Evolutionary conservation across 2,888 invertebrate species (phyloP).

Genomic region (Suillia variegata): DNA sequence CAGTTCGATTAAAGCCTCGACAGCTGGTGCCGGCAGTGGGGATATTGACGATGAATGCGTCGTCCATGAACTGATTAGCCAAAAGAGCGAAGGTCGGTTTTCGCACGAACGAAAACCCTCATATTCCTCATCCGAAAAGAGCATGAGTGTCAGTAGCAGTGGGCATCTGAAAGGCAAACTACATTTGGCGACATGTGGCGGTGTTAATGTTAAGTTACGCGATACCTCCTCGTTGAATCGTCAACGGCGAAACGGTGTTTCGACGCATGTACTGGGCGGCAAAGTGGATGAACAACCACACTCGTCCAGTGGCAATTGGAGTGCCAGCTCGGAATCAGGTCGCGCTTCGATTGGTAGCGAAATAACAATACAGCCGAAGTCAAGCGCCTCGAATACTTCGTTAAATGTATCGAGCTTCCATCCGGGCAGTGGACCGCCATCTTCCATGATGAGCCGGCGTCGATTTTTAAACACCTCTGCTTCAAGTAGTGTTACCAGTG

Average conservation of each 20-base stretch:
- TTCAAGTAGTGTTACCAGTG: constrained; percentile 83
- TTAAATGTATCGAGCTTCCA: constrained; percentile 66
- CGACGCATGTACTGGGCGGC: constrained; percentile 59
- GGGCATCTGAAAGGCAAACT: constrained; percentile 48
- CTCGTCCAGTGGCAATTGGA: constrained; percentile 94
- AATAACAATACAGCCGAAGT: constrained; percentile 73
- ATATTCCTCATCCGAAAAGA: constrained; percentile 78
- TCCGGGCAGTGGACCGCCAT: constrained; percentile 66
- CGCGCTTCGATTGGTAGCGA: constrained; percentile 85
- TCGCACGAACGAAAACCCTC: constrained; percentile 80
- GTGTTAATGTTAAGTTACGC: constrained; percentile 76
- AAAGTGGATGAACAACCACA: constrained; percentile 81
- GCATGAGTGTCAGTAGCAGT: constrained; percentile 65
- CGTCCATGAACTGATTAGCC: constrained; percentile 69
- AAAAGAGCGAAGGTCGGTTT: constrained; percentile 67
- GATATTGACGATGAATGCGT: constrained; percentile 67
- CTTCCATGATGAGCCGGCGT: constrained; percentile 72
- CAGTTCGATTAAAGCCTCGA: constrained; percentile 1
- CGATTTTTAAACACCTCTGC: constrained; percentile 76
- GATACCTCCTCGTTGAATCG: constrained; percentile 75
- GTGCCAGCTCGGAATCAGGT: constrained; percentile 88
- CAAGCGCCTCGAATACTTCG: constrained; percentile 74
- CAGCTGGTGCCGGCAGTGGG: constrained; percentile 49
- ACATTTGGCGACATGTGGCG: constrained; percentile 39
- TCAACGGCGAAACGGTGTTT: constrained; percentile 68